Base-by-base conservation (phyloP, 2,797 vertebrate species). In the Oreonectes daqikongensis region DNA sequence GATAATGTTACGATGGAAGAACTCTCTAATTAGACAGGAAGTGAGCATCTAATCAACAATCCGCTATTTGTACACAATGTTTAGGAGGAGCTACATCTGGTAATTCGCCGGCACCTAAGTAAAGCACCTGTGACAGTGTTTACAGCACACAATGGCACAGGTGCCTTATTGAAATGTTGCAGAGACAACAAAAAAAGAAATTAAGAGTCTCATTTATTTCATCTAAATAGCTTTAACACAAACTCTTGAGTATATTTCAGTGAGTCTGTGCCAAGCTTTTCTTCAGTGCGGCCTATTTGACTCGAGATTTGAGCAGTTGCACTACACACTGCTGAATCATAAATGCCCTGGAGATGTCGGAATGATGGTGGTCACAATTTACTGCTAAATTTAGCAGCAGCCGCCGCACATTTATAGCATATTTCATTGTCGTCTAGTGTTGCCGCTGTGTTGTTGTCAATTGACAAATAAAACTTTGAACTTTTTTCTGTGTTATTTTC, bases 261-360 rank as follows among this genome's bases (percentile, higher is more conserved):
- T 14, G 22, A 57, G 14, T 57, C 24, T 26, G 24, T 15, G 53
- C 53, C 53, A 57, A 26, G 24, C 22, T 57, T 14, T 57, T 6
- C 24, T 57, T 11, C 4, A 5, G 53, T 55, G 24, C 53, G 24
- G 11, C 12, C 11, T 57, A 2, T 28, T 5, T 28, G 53, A 55
- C 53, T 26, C 53, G 15, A 12, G 53, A 57, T 53, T 0, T 53
- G 50, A 53, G 20, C 50, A 22, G 50, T 53, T 22, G 20, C 50
- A 53, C 8, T 53, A 2, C 20, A 53, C 11, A 11, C 20, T 4
- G 50, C 20, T 53, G 50, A 53, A 22, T 53, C 50, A 53, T 24
- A 53, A 57, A 57, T 57, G 53, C 53, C 53, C 53, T 57, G 53
- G 24, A 57, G 53, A 57, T 57, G 52, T 14, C 22, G 3, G 53